A percentile compares a stretch with the other conserved stretches of the same genome.
phyloP scores from a whole-genome alignment of 2,113 vertebrate genomes.

The Panthera leo region DNA sequence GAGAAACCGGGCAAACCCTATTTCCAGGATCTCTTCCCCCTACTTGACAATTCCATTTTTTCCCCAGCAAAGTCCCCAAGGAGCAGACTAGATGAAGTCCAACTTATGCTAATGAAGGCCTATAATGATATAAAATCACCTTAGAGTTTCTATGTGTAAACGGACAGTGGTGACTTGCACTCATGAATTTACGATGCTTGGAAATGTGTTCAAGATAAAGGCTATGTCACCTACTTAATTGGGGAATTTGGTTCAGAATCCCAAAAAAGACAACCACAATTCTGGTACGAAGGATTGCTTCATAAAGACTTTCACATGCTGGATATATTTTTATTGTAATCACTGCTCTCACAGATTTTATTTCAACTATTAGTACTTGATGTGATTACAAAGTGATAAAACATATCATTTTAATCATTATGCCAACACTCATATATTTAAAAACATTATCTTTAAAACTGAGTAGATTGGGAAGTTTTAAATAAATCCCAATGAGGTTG shows the following conservation, averaged over 20 bases:
- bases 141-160: neutral
- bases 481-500: neutral
- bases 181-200: neutral
- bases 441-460: slow-evolving; percentile 34
- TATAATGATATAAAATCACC: neutral
- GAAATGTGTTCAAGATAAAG: neutral
- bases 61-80: neutral
- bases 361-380: neutral
- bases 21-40: neutral
- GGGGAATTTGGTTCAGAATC: neutral
- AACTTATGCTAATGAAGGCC: neutral
- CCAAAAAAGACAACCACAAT: neutral
- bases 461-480: slow-evolving; percentile 7
- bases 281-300: neutral
- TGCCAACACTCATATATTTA: neutral
- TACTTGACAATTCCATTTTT: neutral
- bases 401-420: slow-evolving; percentile 30
- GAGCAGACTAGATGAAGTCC: neutral
- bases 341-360: neutral
- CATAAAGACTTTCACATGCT: neutral
- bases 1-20: neutral
- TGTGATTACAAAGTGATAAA: slow-evolving; percentile 9
- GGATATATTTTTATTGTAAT: neutral
- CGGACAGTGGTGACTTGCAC: neutral
- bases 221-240: neutral